Evolutionary conservation across 2,888 invertebrate species (phyloP), one percentile per base, ranked within the genome.

Genomic region (Amphipoea lucens): DNA sequence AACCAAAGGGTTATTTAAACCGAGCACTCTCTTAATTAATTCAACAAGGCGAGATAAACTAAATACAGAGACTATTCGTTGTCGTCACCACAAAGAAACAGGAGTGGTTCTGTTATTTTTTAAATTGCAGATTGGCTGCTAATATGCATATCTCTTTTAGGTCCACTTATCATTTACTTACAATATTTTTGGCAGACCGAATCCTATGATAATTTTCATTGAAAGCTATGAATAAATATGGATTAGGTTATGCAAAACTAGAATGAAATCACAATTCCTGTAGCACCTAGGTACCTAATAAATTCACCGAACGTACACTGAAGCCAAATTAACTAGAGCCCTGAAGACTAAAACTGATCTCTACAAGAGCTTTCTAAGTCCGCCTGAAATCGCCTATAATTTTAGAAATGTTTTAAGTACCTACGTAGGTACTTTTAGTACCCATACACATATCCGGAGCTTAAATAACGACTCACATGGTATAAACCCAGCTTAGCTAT

Each of bases 91-190:
- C 93, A 94, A 95, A 95, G 94, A 89, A 91, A 92, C 82, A 74
- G 82, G 81, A 93, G 90, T 87, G 90, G 89, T 82, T 82, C 85
- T 89, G 90, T 91, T 92, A 91, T 91, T 94, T 94, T 95, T 94
- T 91, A 94, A 95, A 95, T 95, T 96, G 95, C 95, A 96, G 92
- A 96, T 96, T 96, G 93, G 95, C 96, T 94, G 93, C 92, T 91
- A 96, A 95, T 95, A 95, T 95, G 92, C 94, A 95, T 95, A 92
- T 90, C 91, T 92, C 90, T 89, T 87, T 91, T 90, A 92, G 82
- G 90, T 90, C 79, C 82, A 88, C 83, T 90, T 86, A 85, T 84
- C 77, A 83, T 87, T 86, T 66, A 62, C 20, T 63, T 76, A 57
- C 66, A 74, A 74, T 73, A 60, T 72, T 78, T 76, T 83, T 74